Evolutionary conservation across 2,113 vertebrate species (phyloP), one percentile per base, ranked within the genome.

Genomic region (Mormyrus iriodes): DNA sequence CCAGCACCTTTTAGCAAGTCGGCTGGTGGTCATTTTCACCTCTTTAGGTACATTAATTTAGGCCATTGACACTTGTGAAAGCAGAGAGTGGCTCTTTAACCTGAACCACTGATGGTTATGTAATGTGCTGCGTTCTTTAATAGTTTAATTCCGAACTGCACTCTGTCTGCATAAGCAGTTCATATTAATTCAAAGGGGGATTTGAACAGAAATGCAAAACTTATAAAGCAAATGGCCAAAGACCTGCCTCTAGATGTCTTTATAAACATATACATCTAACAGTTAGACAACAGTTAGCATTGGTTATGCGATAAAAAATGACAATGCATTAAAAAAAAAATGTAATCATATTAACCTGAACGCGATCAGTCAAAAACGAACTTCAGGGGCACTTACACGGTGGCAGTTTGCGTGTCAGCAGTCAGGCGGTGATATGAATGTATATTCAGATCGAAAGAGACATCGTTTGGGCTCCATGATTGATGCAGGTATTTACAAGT

Each of bases 401-500:
- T 42, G 73, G 24, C 5, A n/a, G 46, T 12, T 24, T 84, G 42
- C 9, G 42, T 17, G 46, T 27, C 21, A 13, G 7, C 83, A 85
- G 83, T 49, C 83, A 51, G 24, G 48, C 10, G 10, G 21, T 5
- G 48, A 51, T 85, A 48, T 49, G 83, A 51, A 85, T 13, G 83
- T 49, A 51, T n/a, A 15, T 27, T 49, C 44, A 85, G 46, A 85
- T 85, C 13, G 83, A 85, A 85, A 48, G 83, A 85, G 83, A 85
- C 44, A 13, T 31, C 9, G 44, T 10, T 48, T 15, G 51, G 83
- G n/a, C 24, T 48, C 46, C 46, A 2, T 85, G 83, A 85, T 31
- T 85, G 83, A 85, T 85, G 83, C 83, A 3, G 42, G 27, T 85
- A 85, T 85, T 85, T 85, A 85, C 24, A 85, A 51, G 24, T 85